Evolutionary conservation across 2,888 invertebrate genomes (phyloP).

Genomic region (Phanerotoma sp.): DNA sequence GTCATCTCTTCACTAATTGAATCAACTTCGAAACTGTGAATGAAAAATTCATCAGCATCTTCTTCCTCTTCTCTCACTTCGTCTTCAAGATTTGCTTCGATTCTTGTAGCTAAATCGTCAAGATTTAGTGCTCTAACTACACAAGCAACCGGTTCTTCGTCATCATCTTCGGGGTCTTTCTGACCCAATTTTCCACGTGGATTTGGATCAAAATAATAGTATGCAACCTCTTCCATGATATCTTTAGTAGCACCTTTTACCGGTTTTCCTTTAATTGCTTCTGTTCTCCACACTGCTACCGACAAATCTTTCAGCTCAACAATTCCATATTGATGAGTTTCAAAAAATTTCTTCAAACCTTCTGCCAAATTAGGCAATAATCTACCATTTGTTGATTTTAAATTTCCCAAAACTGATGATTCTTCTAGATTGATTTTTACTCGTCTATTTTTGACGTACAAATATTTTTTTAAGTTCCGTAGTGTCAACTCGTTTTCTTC

Average conservation of each 20-base stretch:
- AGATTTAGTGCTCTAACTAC: slow-evolving; percentile 50
- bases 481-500: slow-evolving; percentile 47
- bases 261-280: slow-evolving; percentile 29
- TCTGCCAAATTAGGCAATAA: slow-evolving; percentile 47
- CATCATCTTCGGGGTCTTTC: slow-evolving; percentile 28
- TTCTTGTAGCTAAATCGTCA: slow-evolving; percentile 48
- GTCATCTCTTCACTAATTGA: slow-evolving; percentile 42
- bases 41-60: slow-evolving; percentile 37
- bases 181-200: slow-evolving; percentile 41
- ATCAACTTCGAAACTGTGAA: slow-evolving; percentile 42
- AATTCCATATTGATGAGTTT: slow-evolving; percentile 50
- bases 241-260: slow-evolving; percentile 28
- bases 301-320: slow-evolving; percentile 50
- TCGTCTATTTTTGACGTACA: slow-evolving; percentile 52
- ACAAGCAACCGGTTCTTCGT: slow-evolving; percentile 48
- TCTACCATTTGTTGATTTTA: slow-evolving; percentile 43
- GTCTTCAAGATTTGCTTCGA: slow-evolving; percentile 52
- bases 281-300: slow-evolving; percentile 58
- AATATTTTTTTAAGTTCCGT: slow-evolving; percentile 51
- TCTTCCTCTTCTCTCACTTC: slow-evolving; percentile 40
- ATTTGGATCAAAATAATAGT: slow-evolving; percentile 59
- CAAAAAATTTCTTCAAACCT: slow-evolving; percentile 54
- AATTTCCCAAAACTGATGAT: slow-evolving; percentile 50
- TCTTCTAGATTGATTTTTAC: slow-evolving; percentile 48
- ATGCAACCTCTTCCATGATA: no score